Evolutionary conservation across 2,888 invertebrate species (phyloP).

Genomic region (Hermaeophaga mercurialis): DNA sequence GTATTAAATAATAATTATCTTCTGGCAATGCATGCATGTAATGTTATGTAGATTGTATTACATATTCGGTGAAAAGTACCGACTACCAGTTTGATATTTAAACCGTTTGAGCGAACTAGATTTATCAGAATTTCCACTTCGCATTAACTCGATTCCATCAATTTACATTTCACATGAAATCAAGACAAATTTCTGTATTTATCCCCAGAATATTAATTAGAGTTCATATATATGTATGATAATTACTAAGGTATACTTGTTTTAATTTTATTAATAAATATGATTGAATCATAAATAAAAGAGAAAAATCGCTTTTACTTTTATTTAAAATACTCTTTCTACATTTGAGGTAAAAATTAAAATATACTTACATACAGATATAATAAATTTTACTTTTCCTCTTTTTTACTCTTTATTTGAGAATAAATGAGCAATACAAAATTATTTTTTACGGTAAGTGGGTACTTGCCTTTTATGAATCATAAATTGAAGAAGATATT

Average conservation of each 20-base stretch:
- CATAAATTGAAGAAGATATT: conserved; percentile 1
- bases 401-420: background rate
- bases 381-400: background rate
- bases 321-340: too few relatives aligned
- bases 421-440: background rate
- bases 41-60: background rate
- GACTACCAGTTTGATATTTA: background rate
- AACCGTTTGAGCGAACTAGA: background rate
- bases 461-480: conserved; percentile 6
- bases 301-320: too few relatives aligned
- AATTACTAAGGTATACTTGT: too few relatives aligned
- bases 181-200: too few relatives aligned
- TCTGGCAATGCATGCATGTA: background rate
- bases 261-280: too few relatives aligned
- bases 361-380: background rate
- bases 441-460: conserved; percentile 3
- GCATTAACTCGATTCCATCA: background rate
- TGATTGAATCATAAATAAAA: too few relatives aligned
- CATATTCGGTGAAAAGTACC: background rate
- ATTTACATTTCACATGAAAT: too few relatives aligned
- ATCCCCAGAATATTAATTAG: too few relatives aligned
- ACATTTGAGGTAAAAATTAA: too few relatives aligned
- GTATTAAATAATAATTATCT: background rate
- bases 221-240: too few relatives aligned
- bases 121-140: background rate